Evolutionary conservation across 1,140 invertebrate species (phyloP).

Genomic region (Cataglyphis hispanica): DNA sequence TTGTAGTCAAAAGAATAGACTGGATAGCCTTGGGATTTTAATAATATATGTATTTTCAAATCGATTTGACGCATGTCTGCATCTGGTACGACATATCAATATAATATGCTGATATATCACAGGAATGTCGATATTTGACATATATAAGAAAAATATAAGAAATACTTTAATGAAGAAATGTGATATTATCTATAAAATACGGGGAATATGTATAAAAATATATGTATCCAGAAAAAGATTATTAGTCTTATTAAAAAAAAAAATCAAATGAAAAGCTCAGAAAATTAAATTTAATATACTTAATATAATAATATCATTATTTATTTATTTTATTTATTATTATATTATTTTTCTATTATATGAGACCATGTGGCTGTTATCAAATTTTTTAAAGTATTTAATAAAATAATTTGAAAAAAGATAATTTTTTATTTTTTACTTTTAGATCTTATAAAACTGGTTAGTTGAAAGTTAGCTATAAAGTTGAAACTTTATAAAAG

Average conservation of each 20-base stretch:
- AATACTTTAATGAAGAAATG: not conserved
- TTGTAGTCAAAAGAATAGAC: constrained; percentile 10
- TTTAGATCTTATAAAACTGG: not conserved
- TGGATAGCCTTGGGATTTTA: constrained; percentile 42
- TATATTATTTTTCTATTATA: not conserved
- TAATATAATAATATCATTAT: not conserved
- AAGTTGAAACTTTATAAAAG: not conserved
- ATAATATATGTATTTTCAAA: not conserved
- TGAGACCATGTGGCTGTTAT: not conserved
- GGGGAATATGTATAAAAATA: not conserved
- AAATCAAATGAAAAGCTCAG: not conserved
- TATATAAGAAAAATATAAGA: not conserved
- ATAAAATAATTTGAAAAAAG: not conserved
- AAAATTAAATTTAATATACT: not conserved
- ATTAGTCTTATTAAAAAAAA: not conserved
- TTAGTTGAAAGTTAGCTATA: not conserved
- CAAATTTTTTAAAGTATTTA: not conserved
- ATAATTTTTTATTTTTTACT: not conserved
- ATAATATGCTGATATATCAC: constrained; percentile 14
- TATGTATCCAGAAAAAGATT: not conserved
- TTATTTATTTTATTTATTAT: too few relatives aligned
- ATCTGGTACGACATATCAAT: constrained; percentile 24
- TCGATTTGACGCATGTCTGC: not conserved
- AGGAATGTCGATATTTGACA: constrained; percentile 4
- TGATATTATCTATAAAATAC: not conserved